Evolutionary conservation across 2,113 vertebrate genomes (phyloP).

Genomic region (Diglossa brunneiventris): DNA sequence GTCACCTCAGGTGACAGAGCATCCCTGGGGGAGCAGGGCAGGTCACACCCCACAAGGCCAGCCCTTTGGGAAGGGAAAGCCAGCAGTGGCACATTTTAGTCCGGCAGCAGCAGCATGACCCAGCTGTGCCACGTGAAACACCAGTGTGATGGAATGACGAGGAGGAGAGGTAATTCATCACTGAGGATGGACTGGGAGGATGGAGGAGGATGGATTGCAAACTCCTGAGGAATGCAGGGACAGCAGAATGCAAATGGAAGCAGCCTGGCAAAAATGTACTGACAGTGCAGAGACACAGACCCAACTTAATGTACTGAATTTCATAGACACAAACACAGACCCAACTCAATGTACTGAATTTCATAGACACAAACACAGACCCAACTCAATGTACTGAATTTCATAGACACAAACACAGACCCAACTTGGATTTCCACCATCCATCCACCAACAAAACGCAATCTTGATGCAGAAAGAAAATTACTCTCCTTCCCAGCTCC

Average conservation of each 20-base stretch:
- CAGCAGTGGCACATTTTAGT: neutral
- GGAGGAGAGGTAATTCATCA: constrained; percentile 64
- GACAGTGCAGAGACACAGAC: neutral
- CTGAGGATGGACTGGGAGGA: neutral
- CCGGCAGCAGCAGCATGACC: neutral
- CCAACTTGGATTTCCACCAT: neutral
- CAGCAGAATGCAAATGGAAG: neutral
- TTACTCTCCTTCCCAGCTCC: neutral
- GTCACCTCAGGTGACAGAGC: neutral
- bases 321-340: neutral
- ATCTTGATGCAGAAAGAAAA: neutral
- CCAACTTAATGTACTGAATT: neutral
- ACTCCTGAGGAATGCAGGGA: constrained; percentile 8
- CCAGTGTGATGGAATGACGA: constrained; percentile 19
- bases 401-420: neutral
- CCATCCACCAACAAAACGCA: neutral
- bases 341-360: neutral
- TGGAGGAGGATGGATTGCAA: constrained; percentile 34
- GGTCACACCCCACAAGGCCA: neutral
- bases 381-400: neutral
- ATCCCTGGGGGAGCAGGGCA: neutral
- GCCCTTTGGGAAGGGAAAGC: neutral
- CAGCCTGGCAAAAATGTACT: constrained; percentile 37
- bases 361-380: neutral
- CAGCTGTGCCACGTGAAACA: constrained; percentile 65